Percentiles rank a stretch among this genome's conserved stretches.
Conservation (phyloP, 2,888 invertebrate species). For the Polydrusus pterygomalis region DNA sequence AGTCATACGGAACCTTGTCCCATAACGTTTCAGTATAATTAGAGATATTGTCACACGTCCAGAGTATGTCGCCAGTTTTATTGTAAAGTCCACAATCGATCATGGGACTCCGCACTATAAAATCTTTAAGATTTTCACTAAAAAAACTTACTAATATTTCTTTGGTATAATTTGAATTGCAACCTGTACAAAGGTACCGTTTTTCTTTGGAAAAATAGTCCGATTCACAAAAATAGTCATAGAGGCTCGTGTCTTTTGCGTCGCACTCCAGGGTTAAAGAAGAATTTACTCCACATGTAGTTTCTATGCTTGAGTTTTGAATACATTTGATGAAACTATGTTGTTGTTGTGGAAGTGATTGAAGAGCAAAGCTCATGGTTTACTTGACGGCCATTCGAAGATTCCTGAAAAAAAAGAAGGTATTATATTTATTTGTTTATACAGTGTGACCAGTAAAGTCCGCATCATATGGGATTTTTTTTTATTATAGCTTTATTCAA, state of each 20-base stretch:
- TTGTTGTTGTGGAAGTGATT: conserved; percentile 34
- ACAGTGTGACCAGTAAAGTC: too few species aligned
- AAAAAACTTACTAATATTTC: conserved; percentile 58
- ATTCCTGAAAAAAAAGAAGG: conserved; percentile 44
- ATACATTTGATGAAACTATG: conserved; percentile 52
- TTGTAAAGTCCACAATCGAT: conserved; percentile 62
- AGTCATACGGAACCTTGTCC: conserved; percentile 76
- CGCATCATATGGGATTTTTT: too few species aligned
- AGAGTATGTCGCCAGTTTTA: conserved; percentile 62
- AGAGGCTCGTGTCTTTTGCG: conserved; percentile 54
- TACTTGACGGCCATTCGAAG: conserved; percentile 56
- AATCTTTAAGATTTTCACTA: conserved; percentile 59
- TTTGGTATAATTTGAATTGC: conserved; percentile 58
- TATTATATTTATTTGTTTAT: too few species aligned
- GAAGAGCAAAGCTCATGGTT: conserved; percentile 58
- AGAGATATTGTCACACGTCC: conserved; percentile 61
- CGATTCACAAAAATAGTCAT: conserved; percentile 62
- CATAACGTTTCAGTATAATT: conserved; percentile 49
- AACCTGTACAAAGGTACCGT: conserved; percentile 60
- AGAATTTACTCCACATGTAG: conserved; percentile 55
- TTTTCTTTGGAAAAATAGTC: conserved; percentile 55
- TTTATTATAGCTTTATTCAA: too few species aligned
- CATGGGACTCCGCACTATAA: conserved; percentile 59
- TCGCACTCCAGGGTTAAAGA: conserved; percentile 60
- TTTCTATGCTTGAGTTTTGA: conserved; percentile 54